These are phyloP conservation scores for Doris montereyensis DNA, from an alignment of 2,888 invertebrate species.

Conservation along the genomic window DNA sequence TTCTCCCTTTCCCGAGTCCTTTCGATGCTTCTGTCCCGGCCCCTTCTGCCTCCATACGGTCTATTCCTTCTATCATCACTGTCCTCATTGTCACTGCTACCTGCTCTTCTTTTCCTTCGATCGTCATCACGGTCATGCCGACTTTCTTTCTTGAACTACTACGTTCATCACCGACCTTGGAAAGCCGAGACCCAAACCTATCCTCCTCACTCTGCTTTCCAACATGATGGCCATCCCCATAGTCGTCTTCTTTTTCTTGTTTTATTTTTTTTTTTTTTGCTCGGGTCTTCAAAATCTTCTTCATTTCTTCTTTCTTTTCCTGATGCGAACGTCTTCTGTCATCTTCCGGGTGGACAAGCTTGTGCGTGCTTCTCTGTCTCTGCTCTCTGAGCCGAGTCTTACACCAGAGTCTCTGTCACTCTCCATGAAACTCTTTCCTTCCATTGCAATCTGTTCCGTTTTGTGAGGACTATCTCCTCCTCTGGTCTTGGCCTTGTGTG, in stretches of 20 bases:
- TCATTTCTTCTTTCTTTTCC: constrained; percentile 38
- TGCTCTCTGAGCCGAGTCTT: neutral
- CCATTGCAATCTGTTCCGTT: constrained; percentile 8
- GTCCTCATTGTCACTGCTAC: constrained; percentile 32
- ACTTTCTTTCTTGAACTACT: too few species aligned
- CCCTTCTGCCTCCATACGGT: constrained; percentile 16
- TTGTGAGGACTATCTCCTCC: neutral
- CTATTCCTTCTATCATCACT: neutral
- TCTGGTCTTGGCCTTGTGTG: too few species aligned
- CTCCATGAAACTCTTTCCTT: neutral
- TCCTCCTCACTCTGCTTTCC: constrained; percentile 9
- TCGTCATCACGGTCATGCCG: neutral
- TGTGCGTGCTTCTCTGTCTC: constrained; percentile 33
- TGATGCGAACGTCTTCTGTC: constrained; percentile 1
- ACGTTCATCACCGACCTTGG: constrained; percentile 12
- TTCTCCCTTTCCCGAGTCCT: constrained; percentile 38
- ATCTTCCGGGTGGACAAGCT: constrained; percentile 36
- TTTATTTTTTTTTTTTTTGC: constrained; percentile 39
- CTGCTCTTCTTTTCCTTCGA: neutral
- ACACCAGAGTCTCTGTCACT: neutral
- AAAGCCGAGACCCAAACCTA: neutral
- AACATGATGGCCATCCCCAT: constrained; percentile 4
- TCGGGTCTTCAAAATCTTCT: constrained; percentile 24
- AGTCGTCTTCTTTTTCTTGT: constrained; percentile 34
- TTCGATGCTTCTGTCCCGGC: constrained; percentile 42